Conservation (phyloP, 2,797 vertebrate genomes). For the Enteromius thamalakanensis region DNA sequence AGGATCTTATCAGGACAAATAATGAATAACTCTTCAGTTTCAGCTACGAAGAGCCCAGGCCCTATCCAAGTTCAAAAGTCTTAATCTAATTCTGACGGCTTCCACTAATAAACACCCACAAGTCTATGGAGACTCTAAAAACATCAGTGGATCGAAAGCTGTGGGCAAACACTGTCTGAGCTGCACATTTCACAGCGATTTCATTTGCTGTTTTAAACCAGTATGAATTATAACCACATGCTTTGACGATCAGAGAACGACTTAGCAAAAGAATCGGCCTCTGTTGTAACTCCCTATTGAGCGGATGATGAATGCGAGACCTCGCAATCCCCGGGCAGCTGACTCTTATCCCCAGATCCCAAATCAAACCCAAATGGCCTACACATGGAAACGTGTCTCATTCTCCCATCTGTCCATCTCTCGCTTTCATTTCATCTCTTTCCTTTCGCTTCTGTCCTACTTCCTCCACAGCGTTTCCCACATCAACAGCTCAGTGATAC, state of each 20-base stretch:
- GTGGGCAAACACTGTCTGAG: not conserved
- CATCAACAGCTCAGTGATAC: slow-evolving; percentile 32
- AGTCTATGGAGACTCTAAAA: not conserved
- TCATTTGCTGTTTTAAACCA: not conserved
- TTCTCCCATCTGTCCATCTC: slow-evolving; percentile 12
- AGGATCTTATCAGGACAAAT: slow-evolving; percentile 12
- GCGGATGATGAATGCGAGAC: slow-evolving; percentile 35
- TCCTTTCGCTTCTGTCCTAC: slow-evolving; percentile 18
- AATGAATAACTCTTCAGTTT: not conserved
- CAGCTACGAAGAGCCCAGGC: not conserved
- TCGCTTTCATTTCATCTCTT: not conserved
- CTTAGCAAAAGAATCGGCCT: not conserved
- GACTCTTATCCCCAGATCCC: slow-evolving; percentile 30
- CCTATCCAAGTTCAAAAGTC: not conserved
- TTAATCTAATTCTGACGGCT: not conserved
- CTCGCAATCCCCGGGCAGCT: not conserved
- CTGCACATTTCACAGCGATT: slow-evolving; percentile 12
- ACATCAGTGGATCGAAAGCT: not conserved
- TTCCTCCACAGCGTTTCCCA: slow-evolving; percentile 35
- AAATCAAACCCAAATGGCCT: slow-evolving; percentile 11
- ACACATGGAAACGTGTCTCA: not conserved
- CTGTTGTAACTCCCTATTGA: slow-evolving; percentile 25
- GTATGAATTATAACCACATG: slow-evolving; percentile 5
- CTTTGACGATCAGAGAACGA: slow-evolving; percentile 13
- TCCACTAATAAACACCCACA: not conserved